Evolutionary conservation across 2,888 invertebrate species (phyloP).

Genomic region (Disparrhopalites patrizii): DNA sequence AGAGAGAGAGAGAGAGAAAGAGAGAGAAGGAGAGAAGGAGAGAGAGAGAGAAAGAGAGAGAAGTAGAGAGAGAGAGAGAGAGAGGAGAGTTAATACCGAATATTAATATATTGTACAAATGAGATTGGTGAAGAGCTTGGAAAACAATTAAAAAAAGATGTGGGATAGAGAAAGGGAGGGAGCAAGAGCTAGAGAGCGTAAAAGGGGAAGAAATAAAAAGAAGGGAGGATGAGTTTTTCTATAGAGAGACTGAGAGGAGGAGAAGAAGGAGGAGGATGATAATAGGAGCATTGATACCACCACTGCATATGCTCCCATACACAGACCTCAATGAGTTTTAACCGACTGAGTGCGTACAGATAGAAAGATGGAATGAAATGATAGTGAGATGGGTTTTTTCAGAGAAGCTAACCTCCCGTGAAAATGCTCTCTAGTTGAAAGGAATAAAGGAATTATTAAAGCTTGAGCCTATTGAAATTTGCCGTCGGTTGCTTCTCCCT

Average conservation of each 20-base stretch:
- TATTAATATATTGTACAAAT: slow-evolving; percentile 24
- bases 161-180: neutral
- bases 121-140: slow-evolving; percentile 17
- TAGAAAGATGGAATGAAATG: slow-evolving; percentile 31
- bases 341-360: slow-evolving; percentile 27
- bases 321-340: slow-evolving; percentile 23
- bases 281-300: neutral
- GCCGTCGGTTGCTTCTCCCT: slow-evolving; percentile 15
- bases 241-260: neutral
- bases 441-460: slow-evolving; percentile 33
- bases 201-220: no score
- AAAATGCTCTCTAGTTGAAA: slow-evolving; percentile 27
- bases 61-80: no score
- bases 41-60: no score
- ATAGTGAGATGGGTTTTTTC: slow-evolving; percentile 29
- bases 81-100: neutral
- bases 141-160: slow-evolving; percentile 24
- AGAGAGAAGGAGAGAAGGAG: no score
- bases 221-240: no score
- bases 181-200: no score
- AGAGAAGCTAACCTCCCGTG: slow-evolving; percentile 26
- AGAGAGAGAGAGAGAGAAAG: no score
- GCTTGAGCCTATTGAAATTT: slow-evolving; percentile 27
- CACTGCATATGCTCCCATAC: slow-evolving; percentile 19
- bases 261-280: neutral